Conservation (phyloP, 2,888 invertebrate genomes). For the Epinotia demarniana region DNA sequence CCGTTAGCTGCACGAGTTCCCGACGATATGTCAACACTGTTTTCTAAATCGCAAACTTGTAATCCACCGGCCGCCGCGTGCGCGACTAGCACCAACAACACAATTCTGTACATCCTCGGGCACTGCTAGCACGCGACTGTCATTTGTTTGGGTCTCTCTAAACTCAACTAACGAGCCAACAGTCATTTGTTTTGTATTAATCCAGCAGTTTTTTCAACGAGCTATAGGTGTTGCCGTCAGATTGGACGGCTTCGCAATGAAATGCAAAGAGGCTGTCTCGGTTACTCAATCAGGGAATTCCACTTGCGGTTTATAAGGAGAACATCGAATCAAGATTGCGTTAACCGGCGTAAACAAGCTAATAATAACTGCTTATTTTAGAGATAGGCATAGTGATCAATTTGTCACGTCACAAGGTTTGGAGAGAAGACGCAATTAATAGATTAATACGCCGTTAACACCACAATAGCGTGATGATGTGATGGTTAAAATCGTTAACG, state of each 20-base stretch:
- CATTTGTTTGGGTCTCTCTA: constrained; percentile 15
- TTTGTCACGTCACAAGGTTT: background rate
- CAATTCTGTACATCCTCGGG: constrained; percentile 31
- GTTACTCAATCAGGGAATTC: constrained; percentile 38
- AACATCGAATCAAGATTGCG: constrained; percentile 20
- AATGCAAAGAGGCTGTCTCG: constrained; percentile 20
- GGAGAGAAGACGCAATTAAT: background rate
- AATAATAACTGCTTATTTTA: constrained; percentile 24
- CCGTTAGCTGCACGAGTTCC: constrained; percentile 55
- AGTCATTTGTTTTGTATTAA: constrained; percentile 26
- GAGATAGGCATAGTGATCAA: constrained; percentile 20
- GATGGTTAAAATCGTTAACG: constrained; percentile 1
- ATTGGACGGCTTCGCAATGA: constrained; percentile 23
- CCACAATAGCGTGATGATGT: constrained; percentile 18
- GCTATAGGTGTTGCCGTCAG: constrained; percentile 4
- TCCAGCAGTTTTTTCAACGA: constrained; percentile 5
- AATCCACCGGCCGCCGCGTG: constrained; percentile 41
- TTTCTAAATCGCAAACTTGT: constrained; percentile 53
- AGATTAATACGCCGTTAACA: constrained; percentile 15
- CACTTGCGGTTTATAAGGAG: constrained; percentile 17
- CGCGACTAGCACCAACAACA: constrained; percentile 50
- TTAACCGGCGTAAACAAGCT: constrained; percentile 6
- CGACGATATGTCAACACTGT: constrained; percentile 58
- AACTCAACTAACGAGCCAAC: constrained; percentile 10
- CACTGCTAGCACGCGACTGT: constrained; percentile 29